These are phyloP conservation scores for Rhinogobius similis DNA, from an alignment of 2,113 vertebrate species.

Conservation along the genomic window DNA sequence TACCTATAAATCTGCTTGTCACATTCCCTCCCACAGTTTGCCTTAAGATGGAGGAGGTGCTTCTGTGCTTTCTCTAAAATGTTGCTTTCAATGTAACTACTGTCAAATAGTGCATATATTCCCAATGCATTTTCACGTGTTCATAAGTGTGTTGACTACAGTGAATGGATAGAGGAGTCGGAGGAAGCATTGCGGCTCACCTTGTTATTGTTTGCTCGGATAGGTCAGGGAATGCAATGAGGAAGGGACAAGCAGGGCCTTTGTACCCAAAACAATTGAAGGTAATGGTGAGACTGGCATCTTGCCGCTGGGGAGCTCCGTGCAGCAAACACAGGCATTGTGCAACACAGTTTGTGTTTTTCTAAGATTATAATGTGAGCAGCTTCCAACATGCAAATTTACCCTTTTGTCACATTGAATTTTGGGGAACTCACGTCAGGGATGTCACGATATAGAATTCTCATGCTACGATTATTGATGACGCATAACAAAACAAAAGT, in stretches of 20 bases:
- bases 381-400: constrained; percentile 31
- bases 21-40: constrained; percentile 49
- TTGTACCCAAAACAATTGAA: constrained; percentile 70
- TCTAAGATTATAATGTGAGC: constrained; percentile 31
- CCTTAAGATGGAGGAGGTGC: constrained; percentile 23
- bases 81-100: constrained; percentile 11
- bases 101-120: not conserved
- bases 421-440: not conserved
- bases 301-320: constrained; percentile 48
- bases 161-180: not conserved
- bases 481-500: no score
- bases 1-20: constrained; percentile 63
- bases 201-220: constrained; percentile 64
- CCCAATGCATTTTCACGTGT: not conserved
- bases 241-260: constrained; percentile 43
- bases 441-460: no score
- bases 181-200: constrained; percentile 40
- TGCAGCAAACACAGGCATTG: constrained; percentile 40
- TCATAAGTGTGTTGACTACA: not conserved
- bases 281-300: constrained; percentile 65
- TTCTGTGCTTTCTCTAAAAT: constrained; percentile 1
- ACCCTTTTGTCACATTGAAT: constrained; percentile 18
- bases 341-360: constrained; percentile 39
- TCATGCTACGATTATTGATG: no score
- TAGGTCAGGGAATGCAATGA: constrained; percentile 63